Evolutionary conservation across 2,888 invertebrate genomes (phyloP), one percentile per base, ranked within the genome.

Genomic region (Leptarthrus brevirostris): DNA sequence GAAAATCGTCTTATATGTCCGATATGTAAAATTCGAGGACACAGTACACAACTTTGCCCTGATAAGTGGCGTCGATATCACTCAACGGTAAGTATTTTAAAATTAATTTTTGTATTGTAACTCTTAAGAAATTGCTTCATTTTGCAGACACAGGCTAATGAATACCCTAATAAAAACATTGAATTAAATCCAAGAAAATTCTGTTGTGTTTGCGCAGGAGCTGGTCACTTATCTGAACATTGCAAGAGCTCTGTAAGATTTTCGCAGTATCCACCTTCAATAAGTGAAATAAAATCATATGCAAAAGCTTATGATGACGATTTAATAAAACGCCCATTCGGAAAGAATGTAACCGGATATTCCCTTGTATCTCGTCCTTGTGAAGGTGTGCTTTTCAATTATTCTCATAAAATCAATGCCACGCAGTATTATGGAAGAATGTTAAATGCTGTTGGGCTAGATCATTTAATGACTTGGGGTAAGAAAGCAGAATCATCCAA

Each of bases 1-100:
- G 80, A 83, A 74, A 80, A 80, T 70, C 80, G 80, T 6, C 74
- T 81, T 1, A 80, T 81, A 4, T 93, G 93, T 80, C 84, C 82
- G 6, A 86, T 89, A 80, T 93, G 93, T 81, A 87, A 87, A 69
- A 87, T 89, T 78, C 79, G 80, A 24, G 93, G 93, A 0, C 93
- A 93, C 81, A 85, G 86, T 8, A 79, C 86, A 56, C 84, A 86
- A 20, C 85, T 86, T 80, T 93, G 93, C 79, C 92, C 93, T 0
- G 92, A 93, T 83, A 84, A 89, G 49, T 93, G 93, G 93, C 88
- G 93, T 64, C 87, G 92, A 73, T 93, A 92, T 83, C 91, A 92
- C 81, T 88, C 90, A 77, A 92, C 92, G 76, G 92, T 90, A 86
- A 86, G 82, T 82, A 24, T n/a, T 24, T 53, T 47, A 52, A 47